phyloP scores from a whole-genome alignment of 2,888 invertebrate genomes.

The Mythimna loreyi region DNA sequence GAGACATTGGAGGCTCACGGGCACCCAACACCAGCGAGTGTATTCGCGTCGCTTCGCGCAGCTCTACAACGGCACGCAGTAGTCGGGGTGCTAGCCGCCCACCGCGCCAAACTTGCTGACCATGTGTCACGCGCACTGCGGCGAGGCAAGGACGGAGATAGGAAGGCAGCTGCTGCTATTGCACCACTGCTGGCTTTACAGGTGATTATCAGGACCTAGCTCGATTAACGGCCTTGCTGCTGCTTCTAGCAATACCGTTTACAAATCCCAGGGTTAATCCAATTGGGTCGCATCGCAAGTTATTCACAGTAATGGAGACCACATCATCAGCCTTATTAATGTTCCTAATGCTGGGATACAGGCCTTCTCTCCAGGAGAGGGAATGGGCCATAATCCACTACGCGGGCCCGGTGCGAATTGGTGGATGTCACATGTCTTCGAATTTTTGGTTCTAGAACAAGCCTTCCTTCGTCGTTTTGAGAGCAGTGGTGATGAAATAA shows the following conservation, averaged over 20 bases:
- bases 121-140: conserved; percentile 95
- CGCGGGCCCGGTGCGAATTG: too few species aligned
- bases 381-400: too few species aligned
- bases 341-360: too few species aligned
- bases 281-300: background rate
- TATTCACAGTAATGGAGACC: background rate
- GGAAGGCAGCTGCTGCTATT: conserved; percentile 95
- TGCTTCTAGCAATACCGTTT: background rate
- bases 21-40: conserved; percentile 94
- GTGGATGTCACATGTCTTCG: too few species aligned
- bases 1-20: conserved; percentile 97
- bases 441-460: too few species aligned
- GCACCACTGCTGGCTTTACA: conserved; percentile 96
- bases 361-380: too few species aligned
- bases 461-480: too few species aligned
- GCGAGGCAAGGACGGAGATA: conserved; percentile 96
- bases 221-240: background rate
- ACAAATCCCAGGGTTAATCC: background rate
- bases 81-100: conserved; percentile 94
- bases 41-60: conserved; percentile 93
- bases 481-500: too few species aligned
- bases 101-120: conserved; percentile 95
- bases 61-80: conserved; percentile 95
- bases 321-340: too few species aligned
- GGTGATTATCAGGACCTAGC: conserved; percentile 77